Base-by-base conservation (phyloP, 2,888 invertebrate species). In the Idaea biselata region DNA sequence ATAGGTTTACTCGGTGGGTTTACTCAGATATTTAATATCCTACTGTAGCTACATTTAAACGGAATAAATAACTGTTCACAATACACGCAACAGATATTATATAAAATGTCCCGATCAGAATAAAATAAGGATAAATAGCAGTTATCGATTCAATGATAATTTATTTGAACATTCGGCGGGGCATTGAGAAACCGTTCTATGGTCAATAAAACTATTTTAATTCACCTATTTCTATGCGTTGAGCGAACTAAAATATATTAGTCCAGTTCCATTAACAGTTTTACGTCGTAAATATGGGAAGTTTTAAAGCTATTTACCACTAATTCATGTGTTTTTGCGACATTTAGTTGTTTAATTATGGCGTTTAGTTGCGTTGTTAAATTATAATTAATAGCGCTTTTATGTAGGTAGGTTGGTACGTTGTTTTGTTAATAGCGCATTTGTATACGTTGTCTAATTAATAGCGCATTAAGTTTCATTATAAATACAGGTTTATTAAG, bases 151-250 rank as follows among this genome's bases (percentile, higher is more conserved):
- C n/a, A 18, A 14, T 59, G 58, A 58, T 58, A 60, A n/a, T 18
- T 58, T 61, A 25, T 25, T 53, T 8, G 53, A 33, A 5, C 44
- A 58, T 65, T 58, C 56, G 44, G 59, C 33, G 44, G 44, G 62
- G 60, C 63, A 61, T 65, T 61, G 61, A 60, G 63, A 77, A 82
- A 82, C 82, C 76, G 44, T 44, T 86, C 87, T 84, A 85, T 83
- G 80, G 80, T 59, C 83, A 81, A 86, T 88, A 87, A 89, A 88
- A 82, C 86, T 85, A 88, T 89, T 89, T 85, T 87, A 89, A 89
- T 88, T 79, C 77, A 69, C 65, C 84, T 82, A 90, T 90, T 89
- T 85, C 84, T 87, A 88, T 87, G 84, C 89, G 75, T 77, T 82
- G 81, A 82, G 80, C 84, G 80, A 79, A 44, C 44, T 14, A 44